These are phyloP conservation scores for Orthosia cruda DNA, from an alignment of 2,888 invertebrate species.

Conservation along the genomic window DNA sequence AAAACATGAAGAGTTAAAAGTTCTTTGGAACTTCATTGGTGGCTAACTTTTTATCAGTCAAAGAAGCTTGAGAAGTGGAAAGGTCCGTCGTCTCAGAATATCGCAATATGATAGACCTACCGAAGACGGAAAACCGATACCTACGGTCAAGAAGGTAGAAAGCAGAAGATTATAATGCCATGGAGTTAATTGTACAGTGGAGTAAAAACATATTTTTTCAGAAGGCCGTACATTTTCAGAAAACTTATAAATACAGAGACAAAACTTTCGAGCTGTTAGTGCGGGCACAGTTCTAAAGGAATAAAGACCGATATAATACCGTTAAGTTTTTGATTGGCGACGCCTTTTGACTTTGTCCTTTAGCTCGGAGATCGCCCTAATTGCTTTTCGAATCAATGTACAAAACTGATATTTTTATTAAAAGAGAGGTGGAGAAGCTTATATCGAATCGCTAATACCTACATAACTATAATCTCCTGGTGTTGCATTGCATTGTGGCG, in stretches of 20 bases:
- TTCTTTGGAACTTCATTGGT: too few relatives aligned
- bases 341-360: slow-evolving; percentile 21
- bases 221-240: too few relatives aligned
- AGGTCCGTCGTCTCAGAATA: too few relatives aligned
- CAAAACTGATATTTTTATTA: slow-evolving; percentile 37
- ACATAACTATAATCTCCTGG: slow-evolving; percentile 9
- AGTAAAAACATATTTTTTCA: too few relatives aligned
- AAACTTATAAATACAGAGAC: neutral
- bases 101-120: neutral
- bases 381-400: slow-evolving; percentile 33
- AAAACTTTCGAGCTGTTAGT: neutral
- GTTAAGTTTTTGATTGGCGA: slow-evolving; percentile 1
- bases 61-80: too few relatives aligned
- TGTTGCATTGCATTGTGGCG: slow-evolving; percentile 20
- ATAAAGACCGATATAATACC: slow-evolving; percentile 14
- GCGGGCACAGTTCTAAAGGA: slow-evolving; percentile 5
- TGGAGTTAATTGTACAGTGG: too few relatives aligned
- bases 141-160: neutral
- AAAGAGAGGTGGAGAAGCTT: slow-evolving; percentile 8
- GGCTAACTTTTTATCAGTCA: too few relatives aligned
- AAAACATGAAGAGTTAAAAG: too few relatives aligned
- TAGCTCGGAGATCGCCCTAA: slow-evolving; percentile 33
- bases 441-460: slow-evolving; percentile 4
- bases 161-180: neutral
- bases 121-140: neutral